Conservation (phyloP, 2,888 invertebrate species). For the Sialis fuliginosa region DNA sequence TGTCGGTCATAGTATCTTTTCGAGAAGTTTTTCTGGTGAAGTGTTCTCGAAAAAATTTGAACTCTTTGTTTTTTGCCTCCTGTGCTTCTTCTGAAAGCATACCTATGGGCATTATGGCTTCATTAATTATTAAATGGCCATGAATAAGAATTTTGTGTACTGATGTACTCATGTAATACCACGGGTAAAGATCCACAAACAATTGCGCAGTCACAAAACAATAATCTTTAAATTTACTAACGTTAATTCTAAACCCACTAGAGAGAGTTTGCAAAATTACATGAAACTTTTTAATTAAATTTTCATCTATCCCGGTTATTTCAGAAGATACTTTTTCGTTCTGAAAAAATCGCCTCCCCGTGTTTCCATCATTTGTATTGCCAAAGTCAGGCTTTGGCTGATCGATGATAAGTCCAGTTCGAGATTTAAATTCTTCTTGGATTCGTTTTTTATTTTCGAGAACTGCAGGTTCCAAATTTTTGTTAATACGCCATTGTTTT, state of each 20-base stretch:
- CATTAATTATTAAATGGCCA: conserved; percentile 8
- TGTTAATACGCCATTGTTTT: conserved; percentile 14
- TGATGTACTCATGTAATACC: conserved; percentile 11
- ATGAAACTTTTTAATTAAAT: conserved; percentile 12
- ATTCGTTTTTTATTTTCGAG: conserved; percentile 11
- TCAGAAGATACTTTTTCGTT: conserved; percentile 11
- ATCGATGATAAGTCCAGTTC: conserved; percentile 11
- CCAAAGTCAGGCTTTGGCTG: conserved; percentile 12
- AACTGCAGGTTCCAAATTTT: conserved; percentile 6
- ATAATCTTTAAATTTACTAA: conserved; percentile 12
- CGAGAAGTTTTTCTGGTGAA: conserved; percentile 3
- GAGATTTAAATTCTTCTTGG: conserved; percentile 8
- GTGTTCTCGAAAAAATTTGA: conserved; percentile 3
- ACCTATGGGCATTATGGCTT: conserved; percentile 7
- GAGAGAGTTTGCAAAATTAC: conserved; percentile 12
- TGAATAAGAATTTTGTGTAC: conserved; percentile 12
- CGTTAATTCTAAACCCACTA: conserved; percentile 13
- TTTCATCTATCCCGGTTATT: conserved; percentile 15
- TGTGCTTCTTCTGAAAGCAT: conserved; percentile 10
- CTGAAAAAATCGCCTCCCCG: conserved; percentile 11
- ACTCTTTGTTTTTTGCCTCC: conserved; percentile 9
- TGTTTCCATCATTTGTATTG: conserved; percentile 13
- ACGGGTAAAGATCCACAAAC: conserved; percentile 9
- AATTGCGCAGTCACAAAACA: conserved; percentile 6
- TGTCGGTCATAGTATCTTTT: conserved; percentile 1